A percentile compares a stretch with the other conserved stretches of the same genome.
phyloP scores from a whole-genome alignment of 2,113 vertebrate genomes.

The Porphyrio hochstetteri region DNA sequence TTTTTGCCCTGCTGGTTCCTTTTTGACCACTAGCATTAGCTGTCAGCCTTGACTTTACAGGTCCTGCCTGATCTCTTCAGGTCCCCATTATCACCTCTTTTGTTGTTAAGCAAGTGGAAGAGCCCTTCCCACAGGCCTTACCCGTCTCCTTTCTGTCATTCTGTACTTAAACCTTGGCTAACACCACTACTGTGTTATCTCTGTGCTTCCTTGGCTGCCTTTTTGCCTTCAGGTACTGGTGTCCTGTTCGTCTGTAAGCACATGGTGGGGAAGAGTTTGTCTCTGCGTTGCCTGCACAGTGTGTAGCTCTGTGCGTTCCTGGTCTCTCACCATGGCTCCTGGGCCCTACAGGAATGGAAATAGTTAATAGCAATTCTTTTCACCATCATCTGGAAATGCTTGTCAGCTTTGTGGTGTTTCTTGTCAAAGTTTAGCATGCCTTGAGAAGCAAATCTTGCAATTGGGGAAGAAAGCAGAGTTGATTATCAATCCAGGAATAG shows the following conservation, averaged over 20 bases:
- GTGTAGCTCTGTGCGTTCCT: accelerated
- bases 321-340: not conserved
- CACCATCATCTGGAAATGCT: not conserved
- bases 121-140: not conserved
- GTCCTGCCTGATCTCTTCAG: too few relatives aligned
- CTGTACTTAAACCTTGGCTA: not conserved
- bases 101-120: not conserved
- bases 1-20: not conserved
- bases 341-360: not conserved
- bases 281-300: not conserved
- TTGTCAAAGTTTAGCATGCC: not conserved
- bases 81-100: not conserved
- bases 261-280: accelerated
- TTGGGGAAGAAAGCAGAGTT: accelerated
- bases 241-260: not conserved
- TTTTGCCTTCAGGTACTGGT: not conserved
- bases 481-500: not conserved
- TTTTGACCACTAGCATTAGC: not conserved
- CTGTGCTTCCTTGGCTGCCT: not conserved
- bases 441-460: not conserved
- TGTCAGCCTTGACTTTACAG: not conserved
- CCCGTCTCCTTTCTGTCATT: not conserved
- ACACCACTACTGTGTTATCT: not conserved
- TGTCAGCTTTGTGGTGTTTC: not conserved
- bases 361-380: not conserved